phyloP scores from a whole-genome alignment of 2,888 invertebrate species.

The Scrobipalpa costella region DNA sequence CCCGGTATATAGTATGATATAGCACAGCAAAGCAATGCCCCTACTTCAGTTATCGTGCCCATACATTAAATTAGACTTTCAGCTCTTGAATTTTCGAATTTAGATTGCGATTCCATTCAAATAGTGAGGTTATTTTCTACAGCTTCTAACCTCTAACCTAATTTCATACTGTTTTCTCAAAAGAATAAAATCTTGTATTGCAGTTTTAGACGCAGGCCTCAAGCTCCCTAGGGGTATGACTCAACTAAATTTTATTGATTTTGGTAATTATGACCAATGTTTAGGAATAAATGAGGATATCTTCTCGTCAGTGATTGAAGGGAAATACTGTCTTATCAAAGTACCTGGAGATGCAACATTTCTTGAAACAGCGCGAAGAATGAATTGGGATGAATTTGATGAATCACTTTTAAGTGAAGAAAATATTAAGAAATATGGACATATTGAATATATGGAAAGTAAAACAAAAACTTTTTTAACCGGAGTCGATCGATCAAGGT shows the following conservation, averaged over 20 bases:
- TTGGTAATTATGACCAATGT: constrained; percentile 54
- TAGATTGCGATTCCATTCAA: too few relatives aligned
- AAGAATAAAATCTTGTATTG: constrained; percentile 2
- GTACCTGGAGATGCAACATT: neutral
- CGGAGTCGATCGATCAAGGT: neutral
- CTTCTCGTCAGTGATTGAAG: constrained; percentile 41
- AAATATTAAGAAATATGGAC: constrained; percentile 21
- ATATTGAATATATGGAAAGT: neutral
- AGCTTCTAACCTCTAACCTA: too few relatives aligned
- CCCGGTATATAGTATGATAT: too few relatives aligned
- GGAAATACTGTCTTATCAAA: constrained; percentile 54
- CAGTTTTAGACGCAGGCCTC: constrained; percentile 49
- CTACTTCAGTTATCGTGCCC: too few relatives aligned
- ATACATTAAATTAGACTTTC: too few relatives aligned
- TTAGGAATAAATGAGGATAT: constrained; percentile 41
- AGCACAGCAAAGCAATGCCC: too few relatives aligned
- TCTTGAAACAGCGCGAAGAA: neutral
- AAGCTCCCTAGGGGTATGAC: constrained; percentile 48
- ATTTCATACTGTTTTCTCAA: too few relatives aligned
- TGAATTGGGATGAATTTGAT: constrained; percentile 20
- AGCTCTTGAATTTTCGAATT: too few relatives aligned
- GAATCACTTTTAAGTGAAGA: constrained; percentile 25
- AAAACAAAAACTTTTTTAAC: neutral
- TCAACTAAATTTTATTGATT: constrained; percentile 40
- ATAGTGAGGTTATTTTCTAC: too few relatives aligned